phyloP scores from a whole-genome alignment of 2,113 vertebrate species.

The Onychostoma macrolepis region DNA sequence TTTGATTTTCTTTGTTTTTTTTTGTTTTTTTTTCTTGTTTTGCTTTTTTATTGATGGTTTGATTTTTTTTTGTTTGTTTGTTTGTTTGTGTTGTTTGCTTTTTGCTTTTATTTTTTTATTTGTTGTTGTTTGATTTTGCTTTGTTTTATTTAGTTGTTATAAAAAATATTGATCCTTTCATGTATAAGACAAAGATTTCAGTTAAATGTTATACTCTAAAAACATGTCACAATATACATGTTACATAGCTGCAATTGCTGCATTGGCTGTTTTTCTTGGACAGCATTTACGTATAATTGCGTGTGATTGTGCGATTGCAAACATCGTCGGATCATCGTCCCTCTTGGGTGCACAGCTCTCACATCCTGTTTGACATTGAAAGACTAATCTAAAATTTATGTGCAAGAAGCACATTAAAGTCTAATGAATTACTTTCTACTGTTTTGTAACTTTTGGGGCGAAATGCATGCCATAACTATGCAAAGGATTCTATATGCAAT shows the following conservation, averaged over 20 bases:
- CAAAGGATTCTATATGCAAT: background rate
- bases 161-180: background rate
- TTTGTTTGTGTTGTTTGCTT: background rate
- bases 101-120: background rate
- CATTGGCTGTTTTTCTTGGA: background rate
- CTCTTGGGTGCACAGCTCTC: conserved; percentile 11
- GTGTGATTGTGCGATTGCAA: conserved; percentile 18
- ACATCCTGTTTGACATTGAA: conserved; percentile 11
- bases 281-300: conserved; percentile 31
- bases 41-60: background rate
- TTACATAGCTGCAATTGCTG: background rate
- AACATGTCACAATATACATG: background rate
- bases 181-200: background rate
- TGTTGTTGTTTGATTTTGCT: background rate
- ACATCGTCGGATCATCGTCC: background rate
- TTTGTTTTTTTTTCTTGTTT: no score
- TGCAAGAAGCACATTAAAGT: conserved; percentile 34
- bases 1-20: background rate
- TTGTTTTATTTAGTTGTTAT: background rate
- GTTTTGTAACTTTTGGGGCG: background rate
- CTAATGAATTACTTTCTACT: conserved; percentile 32
- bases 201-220: background rate
- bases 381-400: conserved; percentile 30
- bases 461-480: background rate
- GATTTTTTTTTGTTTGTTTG: background rate